phyloP scores from a whole-genome alignment of 2,113 vertebrate species.

The Sturnus vulgaris region DNA sequence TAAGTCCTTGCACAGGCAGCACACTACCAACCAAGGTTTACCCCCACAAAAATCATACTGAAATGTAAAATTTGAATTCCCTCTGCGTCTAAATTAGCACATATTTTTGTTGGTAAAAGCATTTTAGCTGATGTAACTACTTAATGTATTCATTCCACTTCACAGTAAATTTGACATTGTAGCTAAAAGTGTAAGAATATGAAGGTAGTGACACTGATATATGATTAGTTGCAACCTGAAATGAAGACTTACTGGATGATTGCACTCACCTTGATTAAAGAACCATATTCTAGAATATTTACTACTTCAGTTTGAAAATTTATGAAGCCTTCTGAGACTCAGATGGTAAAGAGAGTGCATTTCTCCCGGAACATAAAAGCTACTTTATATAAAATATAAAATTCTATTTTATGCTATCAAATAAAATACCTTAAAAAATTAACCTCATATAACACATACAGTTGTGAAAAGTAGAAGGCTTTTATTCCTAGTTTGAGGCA shows the following conservation, averaged over 20 bases:
- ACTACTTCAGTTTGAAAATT: not conserved
- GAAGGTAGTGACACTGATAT: not conserved
- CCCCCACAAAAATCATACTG: not conserved
- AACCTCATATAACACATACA: not conserved
- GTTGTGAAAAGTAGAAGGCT: not conserved
- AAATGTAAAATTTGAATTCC: not conserved
- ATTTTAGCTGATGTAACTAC: not conserved
- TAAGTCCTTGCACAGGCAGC: not conserved
- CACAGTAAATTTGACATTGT: not conserved
- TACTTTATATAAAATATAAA: not conserved
- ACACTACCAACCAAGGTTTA: not conserved
- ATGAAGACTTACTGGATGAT: not conserved
- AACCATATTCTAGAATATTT: not conserved
- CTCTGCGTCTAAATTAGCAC: not conserved
- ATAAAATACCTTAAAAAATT: not conserved
- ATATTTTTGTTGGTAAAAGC: not conserved
- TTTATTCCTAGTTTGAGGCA: not conserved
- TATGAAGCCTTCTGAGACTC: not conserved
- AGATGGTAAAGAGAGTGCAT: not conserved
- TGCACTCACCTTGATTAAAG: not conserved
- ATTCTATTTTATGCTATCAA: not conserved
- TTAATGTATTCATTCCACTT: not conserved
- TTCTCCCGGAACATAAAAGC: not conserved
- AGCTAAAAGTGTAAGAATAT: not conserved
- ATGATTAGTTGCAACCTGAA: not conserved